Evolutionary conservation across 2,113 vertebrate genomes (phyloP), one percentile per base, ranked within the genome.

Genomic region (Capricornis sumatraensis): DNA sequence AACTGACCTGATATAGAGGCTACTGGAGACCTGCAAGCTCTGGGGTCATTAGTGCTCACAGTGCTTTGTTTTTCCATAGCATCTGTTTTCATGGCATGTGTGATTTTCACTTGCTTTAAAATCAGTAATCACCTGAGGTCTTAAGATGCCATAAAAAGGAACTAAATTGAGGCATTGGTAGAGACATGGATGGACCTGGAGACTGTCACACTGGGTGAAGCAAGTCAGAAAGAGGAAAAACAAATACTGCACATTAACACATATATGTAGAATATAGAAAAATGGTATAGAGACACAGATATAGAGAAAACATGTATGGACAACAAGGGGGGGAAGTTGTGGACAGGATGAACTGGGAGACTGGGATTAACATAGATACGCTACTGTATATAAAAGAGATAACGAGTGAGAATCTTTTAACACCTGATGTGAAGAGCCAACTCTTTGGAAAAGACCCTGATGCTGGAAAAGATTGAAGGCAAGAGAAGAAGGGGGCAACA

Each of bases 11-110:
- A 97, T 95, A 85, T 43, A 85, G 33, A 82, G 71, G 76, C 53
- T 98, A 27, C 81, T 91, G 91, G 90, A 95, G 91, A 94, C 45
- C 94, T 92, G 0, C 8, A 98, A 92, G 27, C 97, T 93, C 74
- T 89, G 95, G 13, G 11, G 74, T 94, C 95, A 40, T 90, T 71
- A 94, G 25, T 57, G 53, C n/a, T 93, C 92, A 45, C 78, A 53
- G 60, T 2, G 82, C 92, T 98, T 78, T 78, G 40, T 97, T 98
- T 98, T 98, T 62, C 71, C n/a, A 25, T 81, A 87, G 30, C 55
- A 79, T 94, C n/a, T 95, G 94, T 97, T 98, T 98, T 91, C 55
- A 94, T 60, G 96, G 50, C 92, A 96, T 92, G 50, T 97, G 83
- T 87, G 82, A 43, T 57, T 98, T 98, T 95, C 93, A n/a, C 53